phyloP scores from a whole-genome alignment of 2,888 invertebrate species.

The Aspidapion aeneum region DNA sequence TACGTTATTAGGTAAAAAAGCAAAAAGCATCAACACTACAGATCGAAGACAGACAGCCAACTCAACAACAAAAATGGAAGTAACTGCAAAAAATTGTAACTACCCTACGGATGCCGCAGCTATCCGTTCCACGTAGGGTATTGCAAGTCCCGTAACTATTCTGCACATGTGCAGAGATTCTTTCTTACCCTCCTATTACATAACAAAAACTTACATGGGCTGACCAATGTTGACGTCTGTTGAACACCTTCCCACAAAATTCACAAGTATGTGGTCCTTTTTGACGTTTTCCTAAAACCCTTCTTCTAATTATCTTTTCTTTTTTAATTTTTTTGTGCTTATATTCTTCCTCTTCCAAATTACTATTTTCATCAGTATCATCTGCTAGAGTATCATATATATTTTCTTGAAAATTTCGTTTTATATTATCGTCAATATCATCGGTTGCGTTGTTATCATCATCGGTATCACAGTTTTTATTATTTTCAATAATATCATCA shows the following conservation, averaged over 20 bases:
- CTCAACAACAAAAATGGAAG: too few species aligned
- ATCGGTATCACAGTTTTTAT: not conserved
- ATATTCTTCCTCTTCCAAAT: slow-evolving; percentile 7
- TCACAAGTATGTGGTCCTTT: slow-evolving; percentile 32
- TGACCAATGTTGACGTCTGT: slow-evolving; percentile 32
- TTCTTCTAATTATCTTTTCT: slow-evolving; percentile 12
- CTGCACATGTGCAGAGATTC: too few species aligned
- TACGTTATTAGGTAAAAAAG: too few species aligned
- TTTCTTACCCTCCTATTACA: too few species aligned
- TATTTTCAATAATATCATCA: not conserved
- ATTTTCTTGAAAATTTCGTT: not conserved
- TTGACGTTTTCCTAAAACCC: slow-evolving; percentile 16
- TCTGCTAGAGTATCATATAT: slow-evolving; percentile 3
- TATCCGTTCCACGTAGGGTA: too few species aligned
- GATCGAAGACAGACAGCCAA: too few species aligned
- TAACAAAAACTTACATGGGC: too few species aligned
- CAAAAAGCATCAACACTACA: too few species aligned
- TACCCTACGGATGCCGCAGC: too few species aligned
- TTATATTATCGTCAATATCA: not conserved
- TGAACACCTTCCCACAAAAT: slow-evolving; percentile 34
- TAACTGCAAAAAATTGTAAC: too few species aligned
- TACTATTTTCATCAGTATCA: slow-evolving; percentile 1
- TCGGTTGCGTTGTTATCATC: not conserved
- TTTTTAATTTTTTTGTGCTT: slow-evolving; percentile 7
- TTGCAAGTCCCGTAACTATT: too few species aligned